Base-by-base conservation (phyloP, 2,888 invertebrate species). In the Stenoptilia bipunctidactyla region DNA sequence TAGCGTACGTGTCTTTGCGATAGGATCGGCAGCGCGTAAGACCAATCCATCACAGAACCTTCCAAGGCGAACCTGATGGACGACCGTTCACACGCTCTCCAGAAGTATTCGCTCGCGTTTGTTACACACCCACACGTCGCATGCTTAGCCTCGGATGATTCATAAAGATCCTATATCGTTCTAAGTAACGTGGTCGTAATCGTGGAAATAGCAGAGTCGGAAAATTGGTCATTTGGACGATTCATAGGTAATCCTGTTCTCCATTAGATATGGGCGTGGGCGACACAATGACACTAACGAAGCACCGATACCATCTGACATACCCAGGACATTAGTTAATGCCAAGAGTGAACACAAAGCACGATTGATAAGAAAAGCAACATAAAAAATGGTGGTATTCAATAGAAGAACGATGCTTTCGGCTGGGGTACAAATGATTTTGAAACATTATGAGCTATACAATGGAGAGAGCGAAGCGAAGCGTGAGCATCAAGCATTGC, bases 241-340 rank as follows among this genome's bases (percentile, higher is more conserved):
- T 56, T 58, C 59, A 61, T 65, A 61, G 63, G 63, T 67, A 71
- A 70, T 69, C 64, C 66, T 62, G 70, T 62, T 58, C 47, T 63
- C 60, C 66, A 71, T 70, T 74, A 76, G 62, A 44, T 53, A 55
- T 43, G 50, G 44, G 64, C 67, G 75, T 73, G 69, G 75, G 76
- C 64, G 72, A 68, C 62, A 73, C 77, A 76, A 73, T 72, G 63
- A 66, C 61, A 63, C 74, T 79, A 77, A 80, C 76, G 75, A 77
- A 68, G 53, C 48, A 48, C 60, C 58, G 75, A 73, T 74, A 74
- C 67, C 66, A 74, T 72, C 71, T 71, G 72, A 69, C 68, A 70
- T 69, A 67, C 70, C 61, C 55, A 56, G 56, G 61, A 67, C 70
- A 72, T 73, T 72, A 68, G 69, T 71, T 65, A 68, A 71, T 64